Percentiles rank a stretch among this genome's conserved stretches.
Conservation (phyloP, 2,797 vertebrate genomes). For the Aulostomus chinensis region DNA sequence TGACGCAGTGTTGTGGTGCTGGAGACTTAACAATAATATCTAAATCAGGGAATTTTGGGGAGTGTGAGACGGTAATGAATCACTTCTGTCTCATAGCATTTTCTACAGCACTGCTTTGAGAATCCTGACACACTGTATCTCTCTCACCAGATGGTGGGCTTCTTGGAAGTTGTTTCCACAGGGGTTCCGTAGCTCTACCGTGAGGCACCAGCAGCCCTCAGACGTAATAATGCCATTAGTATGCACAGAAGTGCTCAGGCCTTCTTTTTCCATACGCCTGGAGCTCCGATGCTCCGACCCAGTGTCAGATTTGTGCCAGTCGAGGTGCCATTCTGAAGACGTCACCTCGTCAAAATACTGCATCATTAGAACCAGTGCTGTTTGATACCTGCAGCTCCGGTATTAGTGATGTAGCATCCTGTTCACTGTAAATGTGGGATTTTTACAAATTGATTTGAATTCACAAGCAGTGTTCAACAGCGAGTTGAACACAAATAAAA, state of each 20-base stretch:
- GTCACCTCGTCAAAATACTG: too few relatives aligned
- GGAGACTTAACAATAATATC: conserved; percentile 63
- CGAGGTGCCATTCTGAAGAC: too few relatives aligned
- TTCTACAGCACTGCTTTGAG: conserved; percentile 57
- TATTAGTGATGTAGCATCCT: too few relatives aligned
- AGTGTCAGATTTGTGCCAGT: too few relatives aligned
- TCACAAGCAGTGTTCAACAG: too few relatives aligned
- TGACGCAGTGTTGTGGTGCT: conserved; percentile 29
- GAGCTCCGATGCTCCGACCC: too few relatives aligned
- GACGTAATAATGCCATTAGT: conserved; percentile 37
- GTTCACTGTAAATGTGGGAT: too few relatives aligned
- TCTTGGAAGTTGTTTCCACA: conserved; percentile 44
- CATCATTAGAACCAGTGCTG: too few relatives aligned
- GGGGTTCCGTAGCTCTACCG: conserved; percentile 22
- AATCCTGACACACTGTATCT: conserved; percentile 54
- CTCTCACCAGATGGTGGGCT: conserved; percentile 52
- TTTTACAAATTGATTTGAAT: too few relatives aligned
- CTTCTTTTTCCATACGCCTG: too few relatives aligned
- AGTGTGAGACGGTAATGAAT: conserved; percentile 49
- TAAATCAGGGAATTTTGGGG: conserved; percentile 59
- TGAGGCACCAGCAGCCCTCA: conserved; percentile 19
- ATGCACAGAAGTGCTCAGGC: conserved; percentile 38
- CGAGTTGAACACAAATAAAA: too few relatives aligned
- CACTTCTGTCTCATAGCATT: conserved; percentile 52
- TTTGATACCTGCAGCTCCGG: too few relatives aligned